phyloP scores from a whole-genome alignment of 2,797 vertebrate genomes.

The Pipistrellus kuhlii region DNA sequence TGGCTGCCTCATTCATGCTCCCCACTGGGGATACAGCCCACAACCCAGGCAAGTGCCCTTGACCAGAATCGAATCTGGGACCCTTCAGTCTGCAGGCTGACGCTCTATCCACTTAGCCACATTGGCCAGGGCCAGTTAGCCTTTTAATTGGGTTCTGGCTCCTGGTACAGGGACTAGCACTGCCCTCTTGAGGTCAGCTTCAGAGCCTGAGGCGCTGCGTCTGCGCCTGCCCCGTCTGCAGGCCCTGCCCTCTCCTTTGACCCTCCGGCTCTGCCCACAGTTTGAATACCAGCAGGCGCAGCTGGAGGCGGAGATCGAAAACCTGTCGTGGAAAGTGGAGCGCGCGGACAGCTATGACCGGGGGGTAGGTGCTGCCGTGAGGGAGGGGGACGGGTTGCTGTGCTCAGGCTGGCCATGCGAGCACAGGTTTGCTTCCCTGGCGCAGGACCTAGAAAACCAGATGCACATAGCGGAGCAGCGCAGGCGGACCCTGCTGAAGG shows the following conservation, averaged over 20 bases:
- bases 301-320: slow-evolving; percentile 99
- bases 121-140: not conserved
- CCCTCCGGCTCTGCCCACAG: slow-evolving; percentile 86
- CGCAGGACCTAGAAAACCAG: slow-evolving; percentile 98
- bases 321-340: slow-evolving; percentile 99
- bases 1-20: no score
- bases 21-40: no score
- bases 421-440: slow-evolving; percentile 11
- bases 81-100: no score
- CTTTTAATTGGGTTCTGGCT: not conserved
- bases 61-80: no score
- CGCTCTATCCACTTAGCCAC: no score
- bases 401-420: not conserved
- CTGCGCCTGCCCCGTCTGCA: slow-evolving; percentile 45
- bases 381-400: not conserved
- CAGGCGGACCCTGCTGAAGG: slow-evolving; percentile 98
- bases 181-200: not conserved
- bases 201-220: slow-evolving; percentile 57
- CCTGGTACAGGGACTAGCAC: not conserved
- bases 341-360: slow-evolving; percentile 98
- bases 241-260: slow-evolving; percentile 71
- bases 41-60: no score
- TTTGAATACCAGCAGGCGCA: slow-evolving; percentile 99
- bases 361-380: slow-evolving; percentile 89
- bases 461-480: slow-evolving; percentile 99